Evolutionary conservation across 2,888 invertebrate genomes (phyloP).

Genomic region (Pyrgus malvae): DNA sequence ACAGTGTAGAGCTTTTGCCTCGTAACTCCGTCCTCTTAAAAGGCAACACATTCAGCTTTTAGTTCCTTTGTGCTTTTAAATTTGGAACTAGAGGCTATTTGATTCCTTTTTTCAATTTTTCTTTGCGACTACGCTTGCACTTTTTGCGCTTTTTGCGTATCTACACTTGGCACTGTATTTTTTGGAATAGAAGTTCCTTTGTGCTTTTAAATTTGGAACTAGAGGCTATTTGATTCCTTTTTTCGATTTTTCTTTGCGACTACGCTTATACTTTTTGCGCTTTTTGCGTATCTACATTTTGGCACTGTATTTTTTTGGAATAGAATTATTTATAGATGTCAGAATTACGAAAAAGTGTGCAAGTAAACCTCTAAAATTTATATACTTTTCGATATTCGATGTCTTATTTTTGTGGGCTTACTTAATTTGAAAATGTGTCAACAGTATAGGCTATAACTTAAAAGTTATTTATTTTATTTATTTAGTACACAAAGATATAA

Average conservation of each 20-base stretch:
- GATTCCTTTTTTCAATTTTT: slow-evolving; percentile 7
- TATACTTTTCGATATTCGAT: no score
- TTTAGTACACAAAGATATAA: no score
- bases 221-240: slow-evolving; percentile 7
- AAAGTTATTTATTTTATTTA: no score
- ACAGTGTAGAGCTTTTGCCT: slow-evolving; percentile 49
- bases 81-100: slow-evolving; percentile 37
- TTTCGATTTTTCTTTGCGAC: slow-evolving; percentile 3
- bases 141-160: slow-evolving; percentile 1
- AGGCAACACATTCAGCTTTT: slow-evolving; percentile 55
- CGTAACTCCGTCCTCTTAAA: slow-evolving; percentile 51
- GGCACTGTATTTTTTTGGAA: no score
- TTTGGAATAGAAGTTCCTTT: no score
- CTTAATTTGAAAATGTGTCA: no score
- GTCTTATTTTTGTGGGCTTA: no score
- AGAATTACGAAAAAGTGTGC: no score
- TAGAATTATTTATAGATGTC: no score
- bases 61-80: slow-evolving; percentile 54
- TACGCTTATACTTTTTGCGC: neutral
- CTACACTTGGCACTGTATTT: no score
- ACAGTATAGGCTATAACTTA: no score
- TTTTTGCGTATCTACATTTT: neutral
- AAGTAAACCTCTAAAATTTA: no score
- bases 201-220: neutral
- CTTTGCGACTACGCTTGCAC: neutral